Conservation (phyloP, 1,140 invertebrate genomes). For the Saccostrea glomerata region DNA sequence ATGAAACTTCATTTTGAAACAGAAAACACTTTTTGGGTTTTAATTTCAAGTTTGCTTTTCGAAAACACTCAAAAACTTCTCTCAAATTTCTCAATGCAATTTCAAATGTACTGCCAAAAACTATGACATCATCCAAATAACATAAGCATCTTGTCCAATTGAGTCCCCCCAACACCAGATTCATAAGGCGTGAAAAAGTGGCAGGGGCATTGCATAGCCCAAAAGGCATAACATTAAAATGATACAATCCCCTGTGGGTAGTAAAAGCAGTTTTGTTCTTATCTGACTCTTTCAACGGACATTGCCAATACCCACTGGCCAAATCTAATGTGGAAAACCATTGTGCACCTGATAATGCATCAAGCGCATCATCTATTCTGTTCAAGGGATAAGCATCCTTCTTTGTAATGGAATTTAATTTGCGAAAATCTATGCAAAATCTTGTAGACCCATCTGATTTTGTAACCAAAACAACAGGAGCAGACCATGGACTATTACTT, state of each 20-base stretch:
- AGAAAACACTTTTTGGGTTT: slow-evolving; percentile 56
- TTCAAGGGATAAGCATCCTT: slow-evolving; percentile 49
- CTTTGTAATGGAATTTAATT: slow-evolving; percentile 53
- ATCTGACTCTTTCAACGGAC: slow-evolving; percentile 18
- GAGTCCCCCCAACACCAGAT: slow-evolving; percentile 6
- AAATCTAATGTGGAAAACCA: neutral
- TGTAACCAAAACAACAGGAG: too few species aligned
- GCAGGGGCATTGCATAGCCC: neutral
- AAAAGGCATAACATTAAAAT: slow-evolving; percentile 36
- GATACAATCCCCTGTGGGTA: slow-evolving; percentile 17
- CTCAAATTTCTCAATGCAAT: slow-evolving; percentile 52
- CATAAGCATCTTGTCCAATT: slow-evolving; percentile 39
- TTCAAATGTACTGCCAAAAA: slow-evolving; percentile 54
- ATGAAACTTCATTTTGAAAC: slow-evolving; percentile 2
- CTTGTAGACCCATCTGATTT: slow-evolving; percentile 79
- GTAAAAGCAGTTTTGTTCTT: slow-evolving; percentile 43
- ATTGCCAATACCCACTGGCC: slow-evolving; percentile 31
- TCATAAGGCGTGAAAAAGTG: slow-evolving; percentile 39
- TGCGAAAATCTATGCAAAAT: slow-evolving; percentile 80
- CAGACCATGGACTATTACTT: too few species aligned
- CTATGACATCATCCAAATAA: slow-evolving; percentile 58
- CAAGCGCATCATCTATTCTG: slow-evolving; percentile 39
- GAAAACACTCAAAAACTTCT: slow-evolving; percentile 50
- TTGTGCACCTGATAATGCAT: slow-evolving; percentile 34
- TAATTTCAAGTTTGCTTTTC: slow-evolving; percentile 46